phyloP scores from a whole-genome alignment of 2,797 vertebrate species.

The Aeoliscus strigatus region DNA sequence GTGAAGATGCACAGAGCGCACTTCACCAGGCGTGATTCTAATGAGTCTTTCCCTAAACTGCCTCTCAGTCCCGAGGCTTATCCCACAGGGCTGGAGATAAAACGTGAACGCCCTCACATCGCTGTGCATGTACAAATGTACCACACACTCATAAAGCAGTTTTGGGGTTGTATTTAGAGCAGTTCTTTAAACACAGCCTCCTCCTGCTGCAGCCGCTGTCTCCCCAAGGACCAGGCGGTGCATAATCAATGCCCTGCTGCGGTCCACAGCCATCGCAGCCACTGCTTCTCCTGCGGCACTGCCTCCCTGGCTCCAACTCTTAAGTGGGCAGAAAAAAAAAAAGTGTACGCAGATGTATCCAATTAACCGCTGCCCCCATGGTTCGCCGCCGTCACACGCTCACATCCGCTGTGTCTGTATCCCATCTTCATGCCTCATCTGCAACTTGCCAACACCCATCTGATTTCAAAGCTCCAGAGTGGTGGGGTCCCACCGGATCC shows the following conservation, averaged over 20 bases:
- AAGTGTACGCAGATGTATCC: conserved; percentile 49
- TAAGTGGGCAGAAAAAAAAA: conserved; percentile 29
- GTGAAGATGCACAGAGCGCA: conserved; percentile 4
- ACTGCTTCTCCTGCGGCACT: conserved; percentile 20
- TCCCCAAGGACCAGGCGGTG: conserved; percentile 37
- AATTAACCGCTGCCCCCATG: conserved; percentile 57
- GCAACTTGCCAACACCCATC: conserved; percentile 35
- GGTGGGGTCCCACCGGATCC: conserved; percentile 16
- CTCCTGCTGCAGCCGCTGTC: conserved; percentile 25
- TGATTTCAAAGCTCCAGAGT: conserved; percentile 15
- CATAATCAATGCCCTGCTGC: conserved; percentile 48
- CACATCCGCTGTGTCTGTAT: conserved; percentile 21
- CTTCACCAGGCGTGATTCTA: conserved; percentile 16
- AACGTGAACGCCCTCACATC: not conserved
- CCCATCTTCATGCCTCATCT: conserved; percentile 29
- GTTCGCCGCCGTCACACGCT: conserved; percentile 14
- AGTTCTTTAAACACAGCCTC: conserved; percentile 43
- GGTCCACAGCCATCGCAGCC: conserved; percentile 34
- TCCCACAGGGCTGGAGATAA: conserved; percentile 22
- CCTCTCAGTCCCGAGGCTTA: conserved; percentile 25
- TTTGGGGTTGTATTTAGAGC: conserved; percentile 20
- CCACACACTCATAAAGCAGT: conserved; percentile 7
- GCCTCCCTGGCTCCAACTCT: conserved; percentile 20
- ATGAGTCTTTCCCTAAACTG: conserved; percentile 32
- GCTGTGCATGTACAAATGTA: not conserved